These are phyloP conservation scores for Mesitornis unicolor DNA, from an alignment of 2,113 vertebrate genomes.

Conservation along the genomic window DNA sequence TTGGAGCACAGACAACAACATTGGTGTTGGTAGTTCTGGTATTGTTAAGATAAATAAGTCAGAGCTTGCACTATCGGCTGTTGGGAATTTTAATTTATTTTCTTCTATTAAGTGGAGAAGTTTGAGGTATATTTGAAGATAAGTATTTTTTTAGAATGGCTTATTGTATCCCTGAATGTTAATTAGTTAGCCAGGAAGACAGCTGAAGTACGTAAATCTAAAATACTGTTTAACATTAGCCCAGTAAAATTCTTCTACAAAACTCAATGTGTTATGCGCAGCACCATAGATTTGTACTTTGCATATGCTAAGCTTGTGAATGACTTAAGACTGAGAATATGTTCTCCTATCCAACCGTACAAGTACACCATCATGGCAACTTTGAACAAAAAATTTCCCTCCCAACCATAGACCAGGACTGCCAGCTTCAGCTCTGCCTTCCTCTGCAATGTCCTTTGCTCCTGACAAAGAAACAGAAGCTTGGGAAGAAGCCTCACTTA, in stretches of 20 bases:
- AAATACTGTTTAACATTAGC: neutral
- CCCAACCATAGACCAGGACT: neutral
- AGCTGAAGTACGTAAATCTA: neutral
- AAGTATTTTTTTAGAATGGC: neutral
- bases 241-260: neutral
- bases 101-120: neutral
- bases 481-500: neutral
- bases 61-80: neutral
- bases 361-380: rapidly evolving
- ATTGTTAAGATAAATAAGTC: neutral
- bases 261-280: rapidly evolving
- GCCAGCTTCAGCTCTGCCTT: neutral
- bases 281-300: neutral
- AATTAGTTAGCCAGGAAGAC: neutral
- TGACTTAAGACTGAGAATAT: neutral
- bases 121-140: neutral
- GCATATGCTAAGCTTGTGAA: neutral
- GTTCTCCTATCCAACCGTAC: neutral
- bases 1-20: neutral
- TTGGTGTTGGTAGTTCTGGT: rapidly evolving
- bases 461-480: neutral
- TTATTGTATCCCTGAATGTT: neutral
- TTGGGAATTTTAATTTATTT: neutral
- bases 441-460: neutral
- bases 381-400: neutral